Evolutionary conservation across 2,113 vertebrate species (phyloP).

Genomic region (Proteles cristata): DNA sequence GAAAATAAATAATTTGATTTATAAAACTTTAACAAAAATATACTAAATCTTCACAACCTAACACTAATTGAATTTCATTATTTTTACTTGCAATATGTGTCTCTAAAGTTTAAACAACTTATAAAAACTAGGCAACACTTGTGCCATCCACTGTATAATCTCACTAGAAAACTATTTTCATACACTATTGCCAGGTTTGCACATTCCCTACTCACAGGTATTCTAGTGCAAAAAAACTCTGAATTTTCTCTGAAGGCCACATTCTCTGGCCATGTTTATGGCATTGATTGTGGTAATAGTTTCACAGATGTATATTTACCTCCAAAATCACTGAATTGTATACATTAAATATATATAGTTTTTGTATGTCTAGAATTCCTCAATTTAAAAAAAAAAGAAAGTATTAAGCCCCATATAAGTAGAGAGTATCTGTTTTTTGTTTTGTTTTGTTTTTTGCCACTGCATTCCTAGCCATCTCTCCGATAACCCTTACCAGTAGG

Average conservation of each 20-base stretch:
- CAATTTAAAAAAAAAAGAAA: not conserved
- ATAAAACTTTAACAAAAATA: constrained; percentile 38
- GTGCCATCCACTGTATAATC: not conserved
- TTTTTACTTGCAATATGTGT: not conserved
- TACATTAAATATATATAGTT: not conserved
- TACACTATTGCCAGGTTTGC: not conserved
- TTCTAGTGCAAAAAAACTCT: not conserved
- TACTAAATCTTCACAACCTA: not conserved
- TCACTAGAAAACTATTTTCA: not conserved
- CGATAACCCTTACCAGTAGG: not conserved
- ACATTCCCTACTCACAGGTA: not conserved
- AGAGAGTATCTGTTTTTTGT: not conserved
- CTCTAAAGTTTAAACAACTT: not conserved
- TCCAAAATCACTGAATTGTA: not conserved
- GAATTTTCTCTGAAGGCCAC: not conserved
- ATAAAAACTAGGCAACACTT: constrained; percentile 2
- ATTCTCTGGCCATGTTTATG: not conserved
- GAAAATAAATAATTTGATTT: not conserved
- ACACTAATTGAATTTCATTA: constrained; percentile 13
- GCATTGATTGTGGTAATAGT: not conserved
- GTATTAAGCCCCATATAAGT: not conserved
- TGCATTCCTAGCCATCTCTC: not conserved
- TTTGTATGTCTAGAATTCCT: not conserved
- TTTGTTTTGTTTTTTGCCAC: not conserved
- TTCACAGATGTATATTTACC: not conserved